These are phyloP conservation scores for Procambarus clarkii DNA, from an alignment of 1,140 invertebrate genomes.

Conservation along the genomic window DNA sequence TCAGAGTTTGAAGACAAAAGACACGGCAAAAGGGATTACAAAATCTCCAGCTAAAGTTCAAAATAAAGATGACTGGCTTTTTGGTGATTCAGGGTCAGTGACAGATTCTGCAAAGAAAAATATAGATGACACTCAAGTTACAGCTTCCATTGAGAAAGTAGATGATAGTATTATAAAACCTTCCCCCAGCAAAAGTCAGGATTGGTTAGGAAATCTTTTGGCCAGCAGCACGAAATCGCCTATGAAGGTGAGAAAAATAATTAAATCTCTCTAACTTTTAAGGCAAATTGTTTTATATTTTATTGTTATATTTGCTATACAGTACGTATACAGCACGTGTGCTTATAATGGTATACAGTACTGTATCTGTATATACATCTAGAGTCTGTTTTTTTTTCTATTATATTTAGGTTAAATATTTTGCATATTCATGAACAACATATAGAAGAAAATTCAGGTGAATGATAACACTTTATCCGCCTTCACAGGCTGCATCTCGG, in stretches of 20 bases:
- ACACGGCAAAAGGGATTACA: background rate
- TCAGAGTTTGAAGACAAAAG: background rate
- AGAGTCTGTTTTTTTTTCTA: too few relatives aligned
- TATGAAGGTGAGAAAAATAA: background rate
- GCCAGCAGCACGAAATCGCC: conserved; percentile 26
- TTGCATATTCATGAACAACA: background rate
- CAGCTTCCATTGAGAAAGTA: conserved; percentile 10
- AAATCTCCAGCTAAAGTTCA: background rate
- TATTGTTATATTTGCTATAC: too few relatives aligned
- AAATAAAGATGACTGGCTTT: conserved; percentile 46
- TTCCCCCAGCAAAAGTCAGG: conserved; percentile 26
- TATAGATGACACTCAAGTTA: conserved; percentile 8
- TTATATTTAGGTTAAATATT: background rate
- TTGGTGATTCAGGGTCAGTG: conserved; percentile 30
- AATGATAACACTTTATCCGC: background rate
- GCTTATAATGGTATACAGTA: too few relatives aligned
- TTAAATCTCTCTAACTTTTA: background rate
- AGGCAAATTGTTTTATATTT: too few relatives aligned
- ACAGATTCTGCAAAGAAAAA: conserved; percentile 6
- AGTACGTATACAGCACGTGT: too few relatives aligned
- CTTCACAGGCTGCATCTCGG: background rate
- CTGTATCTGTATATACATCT: too few relatives aligned
- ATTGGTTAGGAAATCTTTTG: conserved; percentile 44
- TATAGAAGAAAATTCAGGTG: background rate
- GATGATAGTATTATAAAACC: background rate